A percentile compares a stretch with the other conserved stretches of the same genome.
Evolutionary conservation across 2,888 invertebrate genomes (phyloP).

Genomic region (Patella ulyssiponensis): DNA sequence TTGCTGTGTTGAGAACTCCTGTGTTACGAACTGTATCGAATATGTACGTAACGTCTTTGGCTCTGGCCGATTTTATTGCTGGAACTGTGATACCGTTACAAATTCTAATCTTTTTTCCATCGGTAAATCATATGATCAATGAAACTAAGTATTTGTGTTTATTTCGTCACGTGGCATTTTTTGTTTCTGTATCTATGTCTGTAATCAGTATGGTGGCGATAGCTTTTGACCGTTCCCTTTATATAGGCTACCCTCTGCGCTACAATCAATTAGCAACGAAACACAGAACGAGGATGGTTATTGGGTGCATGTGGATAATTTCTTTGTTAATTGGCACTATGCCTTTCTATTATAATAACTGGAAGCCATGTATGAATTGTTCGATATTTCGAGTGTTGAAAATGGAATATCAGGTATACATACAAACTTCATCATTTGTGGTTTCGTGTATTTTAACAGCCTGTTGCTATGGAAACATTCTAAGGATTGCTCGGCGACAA

Average conservation of each 20-base stretch:
- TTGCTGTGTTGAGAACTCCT: neutral
- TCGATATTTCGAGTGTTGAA: conserved; percentile 20
- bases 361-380: conserved; percentile 13
- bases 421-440: conserved; percentile 27
- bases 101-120: neutral
- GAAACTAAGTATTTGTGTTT: conserved; percentile 11
- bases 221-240: conserved; percentile 18
- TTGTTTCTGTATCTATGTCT: conserved; percentile 5
- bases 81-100: conserved; percentile 17
- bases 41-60: conserved; percentile 16
- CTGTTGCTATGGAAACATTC: neutral
- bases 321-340: conserved; percentile 22
- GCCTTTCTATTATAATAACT: conserved; percentile 29
- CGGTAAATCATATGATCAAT: neutral
- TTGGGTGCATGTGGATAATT: conserved; percentile 20
- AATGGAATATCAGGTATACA: conserved; percentile 24
- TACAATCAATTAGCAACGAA: conserved; percentile 27
- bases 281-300: conserved; percentile 16
- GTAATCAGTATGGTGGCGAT: conserved; percentile 12
- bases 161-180: neutral
- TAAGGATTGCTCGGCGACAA: neutral
- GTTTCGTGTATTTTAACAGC: conserved; percentile 10
- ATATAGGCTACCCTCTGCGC: conserved; percentile 25
- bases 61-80: conserved; percentile 21
- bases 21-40: conserved; percentile 19